Evolutionary conservation across 2,113 vertebrate genomes (phyloP), one percentile per base, ranked within the genome.

Genomic region (Amazona guildingii): DNA sequence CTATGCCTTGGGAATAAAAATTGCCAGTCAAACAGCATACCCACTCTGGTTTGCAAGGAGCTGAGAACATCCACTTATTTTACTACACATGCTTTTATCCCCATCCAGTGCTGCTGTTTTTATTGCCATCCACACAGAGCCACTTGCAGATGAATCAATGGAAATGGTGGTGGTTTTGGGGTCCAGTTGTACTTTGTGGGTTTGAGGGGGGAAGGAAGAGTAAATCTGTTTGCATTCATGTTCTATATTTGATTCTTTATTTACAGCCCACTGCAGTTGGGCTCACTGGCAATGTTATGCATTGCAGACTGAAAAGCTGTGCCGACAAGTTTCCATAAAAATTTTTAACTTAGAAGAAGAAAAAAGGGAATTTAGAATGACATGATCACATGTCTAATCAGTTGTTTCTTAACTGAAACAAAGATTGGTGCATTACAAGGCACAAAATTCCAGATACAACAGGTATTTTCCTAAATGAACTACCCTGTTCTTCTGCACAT

Each of bases 161-260:
- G 49, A 70, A 75, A 74, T 25, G 51, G 51, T 69, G 66, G 33
- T 33, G 57, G 21, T 52, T 86, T 55, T 41, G 39, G n/a, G 33
- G 49, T 80, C 77, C 57, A 23, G 55, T 18, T 0, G 7, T 70
- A 43, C 44, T 79, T 66, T 52, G 67, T 49, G 67, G 77, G 86
- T 95, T 92, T 86, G 73, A 55, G 68, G 51, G 76, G 77, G 55
- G 81, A 70, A 43, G 83, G 49, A 79, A 76, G 67, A 84, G 15
- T 2, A 4, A 55, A 25, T 72, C 37, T 86, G 13, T 57, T 57
- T 62, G 37, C 29, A n/a, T 84, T 88, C 44, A 28, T 68, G 43
- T 68, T 55, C 31, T 78, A 51, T 77, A 61, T 72, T 29, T 29
- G 37, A 41, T 35, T 78, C 27, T 73, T 70, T 57, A 48, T 88